A percentile compares a stretch with the other conserved stretches of the same genome.
These are phyloP conservation scores for Platorchestia sp. DNA, from an alignment of 1,140 invertebrate species.

Conservation along the genomic window DNA sequence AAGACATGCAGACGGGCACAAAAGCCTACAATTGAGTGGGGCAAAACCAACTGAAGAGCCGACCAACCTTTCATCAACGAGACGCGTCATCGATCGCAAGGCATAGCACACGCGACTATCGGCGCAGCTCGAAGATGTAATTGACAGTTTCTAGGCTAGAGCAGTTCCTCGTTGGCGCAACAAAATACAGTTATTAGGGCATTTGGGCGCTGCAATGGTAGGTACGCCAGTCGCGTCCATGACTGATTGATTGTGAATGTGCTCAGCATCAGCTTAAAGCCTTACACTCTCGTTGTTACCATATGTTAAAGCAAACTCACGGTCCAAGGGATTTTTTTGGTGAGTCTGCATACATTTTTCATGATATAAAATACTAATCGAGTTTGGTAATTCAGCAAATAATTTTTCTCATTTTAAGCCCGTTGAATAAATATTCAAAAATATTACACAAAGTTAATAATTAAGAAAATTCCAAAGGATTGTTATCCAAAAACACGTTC, in stretches of 20 bases:
- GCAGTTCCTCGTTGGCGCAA: slow-evolving; percentile 5
- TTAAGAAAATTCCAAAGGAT: too few relatives aligned
- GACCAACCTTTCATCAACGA: slow-evolving; percentile 9
- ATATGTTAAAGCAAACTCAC: too few relatives aligned
- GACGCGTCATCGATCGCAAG: slow-evolving; percentile 21
- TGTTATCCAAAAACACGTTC: too few relatives aligned
- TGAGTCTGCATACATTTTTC: too few relatives aligned
- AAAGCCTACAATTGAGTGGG: background rate
- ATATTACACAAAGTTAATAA: too few relatives aligned
- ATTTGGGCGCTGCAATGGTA: slow-evolving; percentile 11
- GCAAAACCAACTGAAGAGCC: slow-evolving; percentile 26
- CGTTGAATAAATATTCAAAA: too few relatives aligned
- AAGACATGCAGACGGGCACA: background rate
- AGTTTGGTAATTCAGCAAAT: too few relatives aligned
- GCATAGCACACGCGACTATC: background rate
- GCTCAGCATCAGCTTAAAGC: background rate
- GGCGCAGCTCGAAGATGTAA: background rate
- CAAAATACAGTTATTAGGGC: background rate
- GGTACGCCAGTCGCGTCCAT: background rate
- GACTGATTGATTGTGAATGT: background rate
- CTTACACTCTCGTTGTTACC: too few relatives aligned
- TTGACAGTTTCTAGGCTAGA: background rate
- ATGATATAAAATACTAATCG: too few relatives aligned
- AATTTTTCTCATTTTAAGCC: too few relatives aligned
- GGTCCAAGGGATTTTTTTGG: too few relatives aligned